phyloP scores from a whole-genome alignment of 2,797 vertebrate genomes.

The Argyrosomus regius region DNA sequence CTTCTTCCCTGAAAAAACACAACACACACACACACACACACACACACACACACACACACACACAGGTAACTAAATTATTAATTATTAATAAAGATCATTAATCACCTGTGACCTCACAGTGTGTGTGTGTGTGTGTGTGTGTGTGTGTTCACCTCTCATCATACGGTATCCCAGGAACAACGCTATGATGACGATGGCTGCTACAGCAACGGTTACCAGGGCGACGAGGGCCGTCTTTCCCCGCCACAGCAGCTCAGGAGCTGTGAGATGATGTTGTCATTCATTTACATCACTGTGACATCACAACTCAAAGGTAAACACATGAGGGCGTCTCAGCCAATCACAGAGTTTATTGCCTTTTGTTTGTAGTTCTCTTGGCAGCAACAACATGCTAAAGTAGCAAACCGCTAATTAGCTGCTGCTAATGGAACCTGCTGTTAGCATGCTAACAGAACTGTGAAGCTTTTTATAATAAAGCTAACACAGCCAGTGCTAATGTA shows the following conservation, averaged over 20 bases:
- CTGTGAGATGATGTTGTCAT: constrained; percentile 76
- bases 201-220: constrained; percentile 90
- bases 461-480: too few relatives aligned
- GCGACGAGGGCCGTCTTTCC: constrained; percentile 91
- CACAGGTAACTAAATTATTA: neutral
- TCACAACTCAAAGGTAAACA: neutral
- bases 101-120: neutral
- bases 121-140: constrained; percentile 16
- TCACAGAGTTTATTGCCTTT: too few relatives aligned
- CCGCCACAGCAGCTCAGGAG: constrained; percentile 84
- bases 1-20: constrained; percentile 50
- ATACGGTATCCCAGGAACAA: constrained; percentile 94
- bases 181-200: constrained; percentile 89
- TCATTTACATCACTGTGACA: neutral
- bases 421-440: too few relatives aligned
- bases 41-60: constrained; percentile 38
- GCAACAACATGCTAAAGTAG: too few relatives aligned
- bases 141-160: constrained; percentile 87
- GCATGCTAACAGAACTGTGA: too few relatives aligned
- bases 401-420: too few relatives aligned
- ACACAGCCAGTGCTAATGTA: too few relatives aligned
- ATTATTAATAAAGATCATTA: too few relatives aligned
- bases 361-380: too few relatives aligned
- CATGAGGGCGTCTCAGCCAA: neutral
- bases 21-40: constrained; percentile 32